Percentiles rank a stretch among this genome's conserved stretches.
These are phyloP conservation scores for Percopsis omiscomaycus DNA, from an alignment of 2,797 vertebrate species.

Conservation along the genomic window DNA sequence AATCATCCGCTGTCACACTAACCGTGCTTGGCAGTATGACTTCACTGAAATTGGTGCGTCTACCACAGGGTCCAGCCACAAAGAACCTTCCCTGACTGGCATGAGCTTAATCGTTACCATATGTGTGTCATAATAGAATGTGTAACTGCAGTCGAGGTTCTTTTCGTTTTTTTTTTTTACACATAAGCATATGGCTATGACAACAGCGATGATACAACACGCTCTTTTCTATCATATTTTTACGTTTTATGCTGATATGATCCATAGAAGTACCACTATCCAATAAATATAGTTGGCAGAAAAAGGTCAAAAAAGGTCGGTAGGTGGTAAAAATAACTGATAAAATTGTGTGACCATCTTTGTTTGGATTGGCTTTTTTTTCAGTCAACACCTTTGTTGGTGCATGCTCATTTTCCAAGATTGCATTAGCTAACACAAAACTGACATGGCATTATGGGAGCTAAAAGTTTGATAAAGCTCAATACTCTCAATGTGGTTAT, in stretches of 20 bases:
- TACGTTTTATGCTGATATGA: too few species aligned
- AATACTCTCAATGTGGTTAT: slow-evolving; percentile 8
- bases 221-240: slow-evolving; percentile 1
- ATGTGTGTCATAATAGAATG: slow-evolving; percentile 54
- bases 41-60: slow-evolving; percentile 57
- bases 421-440: slow-evolving; percentile 2
- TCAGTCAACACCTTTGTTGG: too few species aligned
- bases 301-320: too few species aligned
- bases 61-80: slow-evolving; percentile 62
- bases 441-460: slow-evolving; percentile 6
- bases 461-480: neutral
- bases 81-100: slow-evolving; percentile 57
- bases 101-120: slow-evolving; percentile 63
- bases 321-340: too few species aligned
- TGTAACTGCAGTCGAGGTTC: slow-evolving; percentile 58
- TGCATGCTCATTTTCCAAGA: neutral
- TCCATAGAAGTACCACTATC: too few species aligned
- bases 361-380: neutral
- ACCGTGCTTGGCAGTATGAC: slow-evolving; percentile 60
- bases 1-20: slow-evolving; percentile 59
- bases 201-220: slow-evolving; percentile 53
- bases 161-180: neutral
- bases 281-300: too few species aligned
- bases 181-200: slow-evolving; percentile 49
- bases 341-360: too few species aligned